phyloP scores from a whole-genome alignment of 2,888 invertebrate genomes.

The Eumerus sabulonum region DNA sequence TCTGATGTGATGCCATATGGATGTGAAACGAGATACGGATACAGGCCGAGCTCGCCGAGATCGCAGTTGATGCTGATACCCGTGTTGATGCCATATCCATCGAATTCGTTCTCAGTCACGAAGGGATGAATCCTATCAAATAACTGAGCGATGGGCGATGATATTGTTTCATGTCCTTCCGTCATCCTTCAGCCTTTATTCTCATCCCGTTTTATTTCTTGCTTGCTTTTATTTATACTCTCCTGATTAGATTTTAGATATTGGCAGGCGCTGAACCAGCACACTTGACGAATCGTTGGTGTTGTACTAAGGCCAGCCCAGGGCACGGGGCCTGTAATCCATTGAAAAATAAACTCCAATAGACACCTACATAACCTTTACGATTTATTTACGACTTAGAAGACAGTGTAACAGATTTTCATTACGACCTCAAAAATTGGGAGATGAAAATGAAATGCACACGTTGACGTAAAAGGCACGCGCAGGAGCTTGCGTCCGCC shows the following conservation, averaged over 20 bases:
- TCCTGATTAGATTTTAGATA: slow-evolving; percentile 46
- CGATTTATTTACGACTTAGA: slow-evolving; percentile 57
- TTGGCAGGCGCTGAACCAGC: slow-evolving; percentile 11
- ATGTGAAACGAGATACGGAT: slow-evolving; percentile 17
- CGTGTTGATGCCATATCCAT: slow-evolving; percentile 18
- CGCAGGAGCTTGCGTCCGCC: no score
- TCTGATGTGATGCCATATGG: slow-evolving; percentile 28
- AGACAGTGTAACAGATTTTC: slow-evolving; percentile 57
- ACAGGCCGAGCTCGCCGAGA: neutral
- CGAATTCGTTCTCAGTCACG: slow-evolving; percentile 42
- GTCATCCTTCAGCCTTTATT: neutral
- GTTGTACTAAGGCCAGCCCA: neutral
- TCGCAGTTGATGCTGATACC: slow-evolving; percentile 38
- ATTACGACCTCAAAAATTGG: slow-evolving; percentile 58
- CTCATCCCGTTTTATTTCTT: neutral
- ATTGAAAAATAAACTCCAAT: slow-evolving; percentile 52
- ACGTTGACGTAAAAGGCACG: neutral
- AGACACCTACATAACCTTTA: slow-evolving; percentile 52
- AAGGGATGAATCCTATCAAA: slow-evolving; percentile 21
- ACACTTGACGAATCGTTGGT: no score
- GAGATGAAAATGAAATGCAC: slow-evolving; percentile 40
- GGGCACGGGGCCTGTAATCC: neutral
- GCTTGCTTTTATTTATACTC: slow-evolving; percentile 35
- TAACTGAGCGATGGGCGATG: slow-evolving; percentile 25
- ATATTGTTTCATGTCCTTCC: slow-evolving; percentile 14